Evolutionary conservation across 1,140 invertebrate species (phyloP), one percentile per base, ranked within the genome.

Genomic region (Cepaea nemoralis): DNA sequence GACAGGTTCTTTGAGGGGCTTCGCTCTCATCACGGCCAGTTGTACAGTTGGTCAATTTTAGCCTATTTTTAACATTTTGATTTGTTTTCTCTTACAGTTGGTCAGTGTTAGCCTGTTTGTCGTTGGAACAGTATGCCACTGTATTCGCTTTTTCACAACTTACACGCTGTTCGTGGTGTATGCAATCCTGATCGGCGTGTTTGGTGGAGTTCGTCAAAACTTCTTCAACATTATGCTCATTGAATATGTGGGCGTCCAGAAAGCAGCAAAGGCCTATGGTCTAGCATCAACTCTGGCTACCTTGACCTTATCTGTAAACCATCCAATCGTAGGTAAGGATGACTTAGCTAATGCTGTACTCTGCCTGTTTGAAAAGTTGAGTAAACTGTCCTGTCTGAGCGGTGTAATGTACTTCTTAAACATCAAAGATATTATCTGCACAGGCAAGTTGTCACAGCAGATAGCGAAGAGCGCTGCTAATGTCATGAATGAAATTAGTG

Each of bases 221-320:
- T 75, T 83, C 14, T 77, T 76, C n/a, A 63, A 78, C 24, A 63
- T 80, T 22, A 80, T 86, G 59, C 42, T 83, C 14, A 77, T 83
- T 63, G 80, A 85, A 24, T 59, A 80, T n/a, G 70, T 85, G 6
- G 85, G 85, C 0, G 75, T 82, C 1, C 76, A 79, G 14, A 74
- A 80, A 19, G 42, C 83, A 24, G 74, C 82, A 0, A 82, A 81
- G 33, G 80, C 75, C 19, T 73, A 83, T 69, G 82, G 81, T 22
- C 55, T 59, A 24, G 55, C 55, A 3, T 59, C 55, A 12, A 59
- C 24, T 12, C n/a, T 59, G n/a, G 55, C 55, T 24, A 59, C 55
- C n/a, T 24, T 59, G 24, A 59, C 55, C 14, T 59, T 59, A n/a
- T 14, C 22, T 14, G 22, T 59, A 3, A 59, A 59, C 22, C 55